Percentiles rank a stretch among this genome's conserved stretches.
phyloP scores from a whole-genome alignment of 2,797 vertebrate genomes.

The Merluccius polli region DNA sequence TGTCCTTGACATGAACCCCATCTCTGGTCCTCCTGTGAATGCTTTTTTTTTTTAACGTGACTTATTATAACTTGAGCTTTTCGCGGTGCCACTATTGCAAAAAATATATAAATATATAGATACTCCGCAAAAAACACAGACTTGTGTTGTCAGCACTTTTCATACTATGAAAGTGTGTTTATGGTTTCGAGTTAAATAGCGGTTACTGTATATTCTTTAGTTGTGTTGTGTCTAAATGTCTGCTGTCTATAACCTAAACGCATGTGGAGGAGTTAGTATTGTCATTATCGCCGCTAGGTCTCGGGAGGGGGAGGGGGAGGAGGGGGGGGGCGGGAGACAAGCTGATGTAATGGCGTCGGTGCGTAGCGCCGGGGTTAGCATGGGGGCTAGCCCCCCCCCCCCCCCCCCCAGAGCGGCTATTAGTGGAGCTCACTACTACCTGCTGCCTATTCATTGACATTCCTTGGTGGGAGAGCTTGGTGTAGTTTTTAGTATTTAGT shows the following conservation, averaged over 20 bases:
- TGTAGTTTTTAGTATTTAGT: constrained; percentile 18
- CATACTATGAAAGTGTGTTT: not conserved
- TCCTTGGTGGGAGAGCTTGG: constrained; percentile 49
- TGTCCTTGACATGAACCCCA: not conserved
- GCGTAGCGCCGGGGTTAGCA: not conserved
- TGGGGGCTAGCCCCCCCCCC: not conserved
- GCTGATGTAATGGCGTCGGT: not conserved
- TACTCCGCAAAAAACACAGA: not conserved
- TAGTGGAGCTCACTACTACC: constrained; percentile 11
- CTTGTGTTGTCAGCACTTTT: not conserved
- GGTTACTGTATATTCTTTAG: not conserved
- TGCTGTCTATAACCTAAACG: not conserved
- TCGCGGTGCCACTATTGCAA: not conserved
- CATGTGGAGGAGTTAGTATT: not conserved
- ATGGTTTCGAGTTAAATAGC: not conserved
- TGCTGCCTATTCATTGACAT: constrained; percentile 51
- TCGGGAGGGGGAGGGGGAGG: too few species aligned
- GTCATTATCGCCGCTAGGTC: not conserved
- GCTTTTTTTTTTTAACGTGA: not conserved
- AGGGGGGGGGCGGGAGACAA: not conserved
- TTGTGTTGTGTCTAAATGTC: not conserved
- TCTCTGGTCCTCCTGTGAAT: not conserved
- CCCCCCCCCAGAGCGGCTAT: not conserved
- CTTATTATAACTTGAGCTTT: not conserved
- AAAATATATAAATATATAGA: not conserved